Evolutionary conservation across 2,797 vertebrate genomes (phyloP), one percentile per base, ranked within the genome.

Genomic region (Alcedo atthis): DNA sequence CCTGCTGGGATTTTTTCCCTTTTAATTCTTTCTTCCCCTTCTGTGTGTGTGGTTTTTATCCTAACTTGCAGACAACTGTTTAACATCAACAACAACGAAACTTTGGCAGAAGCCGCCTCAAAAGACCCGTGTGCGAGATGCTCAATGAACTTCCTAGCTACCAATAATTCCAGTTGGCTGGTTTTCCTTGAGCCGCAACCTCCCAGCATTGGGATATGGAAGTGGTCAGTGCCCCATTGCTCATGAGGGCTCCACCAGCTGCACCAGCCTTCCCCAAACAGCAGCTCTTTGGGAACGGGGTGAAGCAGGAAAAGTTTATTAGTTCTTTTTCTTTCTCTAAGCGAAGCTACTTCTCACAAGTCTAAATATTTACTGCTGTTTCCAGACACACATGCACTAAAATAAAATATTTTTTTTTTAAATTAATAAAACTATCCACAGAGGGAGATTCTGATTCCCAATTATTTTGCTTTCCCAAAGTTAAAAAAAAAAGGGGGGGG

Each of bases 321-420:
- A 43, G 80, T 88, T 62, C 78, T 86, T 84, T 90, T 37, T 37
- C 76, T 16, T 53, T 32, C 19, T 15, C 10, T 84, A 87, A 84
- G 61, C 5, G 83, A 49, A 90, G 81, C 81, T 85, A 46, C 74
- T 85, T 79, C 86, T 81, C 62, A 6, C 43, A 9, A 61, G 40
- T 78, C 95, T 80, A 95, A 95, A 95, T 94, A 94, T 95, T 96
- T 96, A 95, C 86, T 10, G 63, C 30, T n/a, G 0, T 37, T 63
- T 69, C 90, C 20, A 42, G 84, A 67, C 71, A 53, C 82, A 63
- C 53, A 62, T 81, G 55, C 58, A 55, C 55, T 43, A 9, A n/a
- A 10, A n/a, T 10, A 22, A 21, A 32, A 55, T 11, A 74, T 15
- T 14, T 37, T 37, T 37, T 40, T 40, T 40, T 40, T 15, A 97